phyloP scores from a whole-genome alignment of 2,888 invertebrate species.

The Dorcus hopei region DNA sequence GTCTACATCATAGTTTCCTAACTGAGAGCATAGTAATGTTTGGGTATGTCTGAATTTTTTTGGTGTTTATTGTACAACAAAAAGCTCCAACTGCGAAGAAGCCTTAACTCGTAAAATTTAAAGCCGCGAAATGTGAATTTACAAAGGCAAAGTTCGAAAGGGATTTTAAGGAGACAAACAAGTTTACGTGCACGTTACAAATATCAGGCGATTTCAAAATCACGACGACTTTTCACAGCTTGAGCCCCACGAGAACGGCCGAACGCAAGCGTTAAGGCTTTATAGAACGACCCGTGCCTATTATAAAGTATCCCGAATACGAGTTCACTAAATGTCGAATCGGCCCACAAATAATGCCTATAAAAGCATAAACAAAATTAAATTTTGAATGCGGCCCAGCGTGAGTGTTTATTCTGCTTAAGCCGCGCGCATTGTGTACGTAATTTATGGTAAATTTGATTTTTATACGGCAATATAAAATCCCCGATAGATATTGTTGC shows the following conservation, averaged over 20 bases:
- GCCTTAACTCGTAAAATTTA: too few species aligned
- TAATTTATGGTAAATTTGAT: conserved; percentile 1
- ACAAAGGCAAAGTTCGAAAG: too few species aligned
- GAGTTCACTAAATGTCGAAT: conserved; percentile 1
- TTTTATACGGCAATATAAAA: not conserved
- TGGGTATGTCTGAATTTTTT: too few species aligned
- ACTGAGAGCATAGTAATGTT: too few species aligned
- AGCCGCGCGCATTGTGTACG: not conserved
- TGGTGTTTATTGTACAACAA: too few species aligned
- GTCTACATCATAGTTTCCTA: too few species aligned
- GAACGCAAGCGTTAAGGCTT: not conserved
- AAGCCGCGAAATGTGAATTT: too few species aligned
- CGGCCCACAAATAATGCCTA: not conserved
- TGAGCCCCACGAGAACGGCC: not conserved
- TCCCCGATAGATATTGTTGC: not conserved
- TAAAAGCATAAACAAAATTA: conserved; percentile 1
- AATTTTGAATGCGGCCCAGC: conserved; percentile 1
- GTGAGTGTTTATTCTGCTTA: conserved; percentile 1
- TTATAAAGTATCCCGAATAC: conserved; percentile 1
- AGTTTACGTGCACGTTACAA: too few species aligned
- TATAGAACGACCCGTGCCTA: not conserved
- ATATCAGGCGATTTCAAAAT: too few species aligned
- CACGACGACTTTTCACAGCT: not conserved
- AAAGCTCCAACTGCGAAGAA: too few species aligned
- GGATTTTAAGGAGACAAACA: too few species aligned